Evolutionary conservation across 1,140 invertebrate species (phyloP), one percentile per base, ranked within the genome.

Genomic region (Helicorthomorpha holstii): DNA sequence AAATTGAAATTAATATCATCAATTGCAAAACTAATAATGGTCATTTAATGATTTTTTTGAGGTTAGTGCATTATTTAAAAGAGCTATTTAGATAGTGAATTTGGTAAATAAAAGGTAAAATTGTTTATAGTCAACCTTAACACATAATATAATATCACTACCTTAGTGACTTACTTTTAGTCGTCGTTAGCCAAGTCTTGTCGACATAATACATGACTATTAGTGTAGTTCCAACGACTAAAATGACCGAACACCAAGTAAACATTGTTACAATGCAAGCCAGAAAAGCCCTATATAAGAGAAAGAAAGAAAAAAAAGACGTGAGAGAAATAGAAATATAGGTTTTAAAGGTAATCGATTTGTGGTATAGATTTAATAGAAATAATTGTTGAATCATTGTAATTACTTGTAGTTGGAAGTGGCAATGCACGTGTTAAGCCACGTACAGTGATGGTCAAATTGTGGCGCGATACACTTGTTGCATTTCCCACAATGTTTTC

Each of bases 361-460:
- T n/a, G n/a, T n/a, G n/a, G n/a, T n/a, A n/a, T n/a, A n/a, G n/a
- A n/a, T n/a, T n/a, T n/a, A n/a, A n/a, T n/a, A n/a, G n/a, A n/a
- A n/a, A n/a, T n/a, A n/a, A n/a, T n/a, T n/a, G n/a, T n/a, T n/a
- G n/a, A n/a, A n/a, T n/a, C n/a, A n/a, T n/a, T n/a, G n/a, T n/a
- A n/a, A n/a, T 34, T 34, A 34, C 29, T 7, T 51, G 70, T 97
- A 97, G 64, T 97, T 97, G 53, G 85, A 74, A 7, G 75, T 75
- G 0, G 93, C 93, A 23, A 97, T 79, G 70, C 93, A 97, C 64
- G 91, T 92, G 69, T 97, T 97, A 25, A 98, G 70, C 93, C 92
- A 98, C 71, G 93, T 92, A 71, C 92, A 97, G 65, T 96, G 92
- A 59, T 79, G 76, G 58, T 97, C 93, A 68, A 97, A 97, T 29